phyloP scores from a whole-genome alignment of 2,888 invertebrate species.

The Eupsilia transversa region DNA sequence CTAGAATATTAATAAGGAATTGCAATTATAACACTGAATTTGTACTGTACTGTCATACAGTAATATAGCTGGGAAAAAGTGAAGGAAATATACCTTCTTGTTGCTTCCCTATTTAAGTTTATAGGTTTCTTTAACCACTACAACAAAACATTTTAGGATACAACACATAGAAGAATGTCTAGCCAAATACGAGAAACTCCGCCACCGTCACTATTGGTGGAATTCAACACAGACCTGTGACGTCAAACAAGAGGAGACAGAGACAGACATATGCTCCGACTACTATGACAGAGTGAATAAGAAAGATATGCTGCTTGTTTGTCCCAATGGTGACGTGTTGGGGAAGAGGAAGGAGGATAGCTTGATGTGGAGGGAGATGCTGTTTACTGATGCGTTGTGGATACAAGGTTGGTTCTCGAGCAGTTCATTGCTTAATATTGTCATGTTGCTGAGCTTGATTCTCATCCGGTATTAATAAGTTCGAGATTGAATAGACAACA shows the following conservation, averaged over 20 bases:
- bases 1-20: no score
- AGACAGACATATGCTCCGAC: conserved; percentile 63
- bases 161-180: conserved; percentile 80
- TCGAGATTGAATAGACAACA: not conserved
- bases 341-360: conserved; percentile 81
- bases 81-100: not conserved
- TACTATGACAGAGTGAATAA: conserved; percentile 78
- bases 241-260: conserved; percentile 69
- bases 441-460: not conserved
- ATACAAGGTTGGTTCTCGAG: conserved; percentile 73
- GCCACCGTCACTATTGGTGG: conserved; percentile 86
- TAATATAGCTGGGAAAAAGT: no score
- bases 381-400: conserved; percentile 86
- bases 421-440: not conserved
- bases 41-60: no score
- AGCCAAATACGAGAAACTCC: conserved; percentile 81
- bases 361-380: conserved; percentile 81
- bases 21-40: no score
- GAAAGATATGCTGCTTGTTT: conserved; percentile 82
- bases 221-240: conserved; percentile 56
- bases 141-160: conserved; percentile 73
- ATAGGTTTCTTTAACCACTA: not conserved
- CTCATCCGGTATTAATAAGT: not conserved
- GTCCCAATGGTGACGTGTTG: conserved; percentile 84
- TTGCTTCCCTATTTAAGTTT: not conserved